phyloP scores from a whole-genome alignment of 1,140 invertebrate species.

The Drosophila leontia region DNA sequence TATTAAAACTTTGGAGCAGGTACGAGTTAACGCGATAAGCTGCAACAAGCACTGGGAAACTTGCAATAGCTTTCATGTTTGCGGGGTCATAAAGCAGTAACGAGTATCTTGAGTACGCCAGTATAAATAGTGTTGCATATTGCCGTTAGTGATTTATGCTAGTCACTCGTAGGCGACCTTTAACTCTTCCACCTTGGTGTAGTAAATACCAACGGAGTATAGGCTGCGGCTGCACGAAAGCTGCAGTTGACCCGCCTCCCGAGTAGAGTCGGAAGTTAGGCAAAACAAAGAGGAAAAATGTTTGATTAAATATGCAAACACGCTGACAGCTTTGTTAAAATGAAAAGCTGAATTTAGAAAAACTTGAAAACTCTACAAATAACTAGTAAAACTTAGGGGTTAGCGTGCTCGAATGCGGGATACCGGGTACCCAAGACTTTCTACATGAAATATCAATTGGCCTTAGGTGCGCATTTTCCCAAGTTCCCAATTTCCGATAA shows the following conservation, averaged over 20 bases:
- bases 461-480: too few relatives aligned
- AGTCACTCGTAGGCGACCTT: constrained; percentile 18
- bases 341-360: constrained; percentile 16
- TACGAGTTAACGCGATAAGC: constrained; percentile 33
- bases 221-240: constrained; percentile 4
- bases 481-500: too few relatives aligned
- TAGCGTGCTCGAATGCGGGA: too few relatives aligned
- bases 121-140: constrained; percentile 25
- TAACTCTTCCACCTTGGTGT: background rate
- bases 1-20: constrained; percentile 36
- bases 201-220: constrained; percentile 14
- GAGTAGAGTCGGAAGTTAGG: constrained; percentile 8
- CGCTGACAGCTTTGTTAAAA: constrained; percentile 25
- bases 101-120: constrained; percentile 11
- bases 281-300: constrained; percentile 22
- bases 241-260: constrained; percentile 4
- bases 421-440: too few relatives aligned
- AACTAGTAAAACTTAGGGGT: background rate
- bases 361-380: constrained; percentile 5
- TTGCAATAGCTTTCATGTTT: constrained; percentile 30
- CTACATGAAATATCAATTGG: too few relatives aligned
- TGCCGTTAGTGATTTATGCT: constrained; percentile 28
- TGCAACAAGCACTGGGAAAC: constrained; percentile 21
- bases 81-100: constrained; percentile 26
- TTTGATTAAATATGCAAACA: constrained; percentile 37